Conservation (phyloP, 2,113 vertebrate species). For the Tautogolabrus adspersus region DNA sequence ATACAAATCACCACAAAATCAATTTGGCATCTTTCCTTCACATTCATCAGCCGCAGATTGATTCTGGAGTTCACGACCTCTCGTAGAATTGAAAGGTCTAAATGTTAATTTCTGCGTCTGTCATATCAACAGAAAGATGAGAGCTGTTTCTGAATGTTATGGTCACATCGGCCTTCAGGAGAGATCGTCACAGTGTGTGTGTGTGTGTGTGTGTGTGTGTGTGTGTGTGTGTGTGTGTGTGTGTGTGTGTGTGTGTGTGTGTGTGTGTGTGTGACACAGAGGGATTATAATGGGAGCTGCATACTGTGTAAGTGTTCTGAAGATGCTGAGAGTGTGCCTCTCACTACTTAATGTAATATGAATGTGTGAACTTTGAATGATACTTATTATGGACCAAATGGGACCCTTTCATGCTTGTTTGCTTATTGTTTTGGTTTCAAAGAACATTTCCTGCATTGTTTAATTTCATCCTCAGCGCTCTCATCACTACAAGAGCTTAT, state of each 20-base stretch:
- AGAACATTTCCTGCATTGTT: too few species aligned
- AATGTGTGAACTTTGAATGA: not conserved
- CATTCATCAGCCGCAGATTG: not conserved
- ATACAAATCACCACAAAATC: conserved; percentile 16
- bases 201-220: too few species aligned
- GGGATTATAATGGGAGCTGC: not conserved
- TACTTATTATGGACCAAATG: too few species aligned
- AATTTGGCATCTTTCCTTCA: not conserved
- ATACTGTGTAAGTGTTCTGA: not conserved
- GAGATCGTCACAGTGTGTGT: too few species aligned
- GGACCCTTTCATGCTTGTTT: too few species aligned
- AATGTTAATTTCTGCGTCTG: too few species aligned
- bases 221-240: too few species aligned
- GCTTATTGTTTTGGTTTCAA: not conserved
- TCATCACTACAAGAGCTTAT: too few species aligned
- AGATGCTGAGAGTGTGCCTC: not conserved
- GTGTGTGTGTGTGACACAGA: not conserved
- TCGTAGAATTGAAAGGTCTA: conserved; percentile 21
- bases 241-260: too few species aligned
- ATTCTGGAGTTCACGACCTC: not conserved
- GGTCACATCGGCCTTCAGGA: not conserved
- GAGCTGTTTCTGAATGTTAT: not conserved
- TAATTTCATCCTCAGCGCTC: not conserved
- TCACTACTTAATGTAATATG: not conserved
- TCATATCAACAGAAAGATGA: conserved; percentile 4